These are phyloP conservation scores for Aspidapion aeneum DNA, from an alignment of 2,888 invertebrate species.

Conservation along the genomic window DNA sequence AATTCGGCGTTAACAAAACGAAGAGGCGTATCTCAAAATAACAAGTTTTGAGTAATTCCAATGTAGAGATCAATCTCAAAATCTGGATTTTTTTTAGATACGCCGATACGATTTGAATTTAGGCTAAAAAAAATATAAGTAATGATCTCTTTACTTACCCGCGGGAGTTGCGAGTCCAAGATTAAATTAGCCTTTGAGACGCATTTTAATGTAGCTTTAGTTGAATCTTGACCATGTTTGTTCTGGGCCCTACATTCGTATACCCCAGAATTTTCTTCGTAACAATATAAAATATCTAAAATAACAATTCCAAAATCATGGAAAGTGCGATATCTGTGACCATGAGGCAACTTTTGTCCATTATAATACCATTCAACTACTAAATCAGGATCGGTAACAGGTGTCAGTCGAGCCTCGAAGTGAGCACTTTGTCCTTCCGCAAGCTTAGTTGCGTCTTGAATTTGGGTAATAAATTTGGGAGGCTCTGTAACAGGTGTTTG, in stretches of 20 bases:
- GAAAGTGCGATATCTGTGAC: conserved; percentile 95
- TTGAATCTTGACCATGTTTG: conserved; percentile 84
- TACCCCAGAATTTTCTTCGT: conserved; percentile 92
- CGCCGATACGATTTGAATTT: no score
- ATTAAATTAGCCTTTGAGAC: conserved; percentile 86
- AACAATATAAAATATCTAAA: conserved; percentile 91
- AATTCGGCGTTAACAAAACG: no score
- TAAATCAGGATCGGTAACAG: conserved; percentile 91
- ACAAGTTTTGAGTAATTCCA: no score
- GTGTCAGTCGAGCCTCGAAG: conserved; percentile 88
- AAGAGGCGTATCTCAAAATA: no score
- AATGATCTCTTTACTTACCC: no score
- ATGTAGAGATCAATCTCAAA: no score
- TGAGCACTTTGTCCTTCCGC: conserved; percentile 95
- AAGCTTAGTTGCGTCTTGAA: conserved; percentile 77
- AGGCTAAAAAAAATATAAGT: no score
- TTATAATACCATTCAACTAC: conserved; percentile 95
- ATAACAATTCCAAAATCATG: conserved; percentile 97
- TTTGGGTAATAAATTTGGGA: conserved; percentile 87
- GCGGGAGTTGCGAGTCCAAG: conserved; percentile 88
- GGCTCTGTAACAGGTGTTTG: conserved; percentile 70
- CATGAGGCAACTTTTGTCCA: conserved; percentile 87
- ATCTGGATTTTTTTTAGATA: no score
- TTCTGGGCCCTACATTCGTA: conserved; percentile 93
- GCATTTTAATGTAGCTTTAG: conserved; percentile 81